Evolutionary conservation across 2,113 vertebrate genomes (phyloP).

Genomic region (Anser cygnoides): DNA sequence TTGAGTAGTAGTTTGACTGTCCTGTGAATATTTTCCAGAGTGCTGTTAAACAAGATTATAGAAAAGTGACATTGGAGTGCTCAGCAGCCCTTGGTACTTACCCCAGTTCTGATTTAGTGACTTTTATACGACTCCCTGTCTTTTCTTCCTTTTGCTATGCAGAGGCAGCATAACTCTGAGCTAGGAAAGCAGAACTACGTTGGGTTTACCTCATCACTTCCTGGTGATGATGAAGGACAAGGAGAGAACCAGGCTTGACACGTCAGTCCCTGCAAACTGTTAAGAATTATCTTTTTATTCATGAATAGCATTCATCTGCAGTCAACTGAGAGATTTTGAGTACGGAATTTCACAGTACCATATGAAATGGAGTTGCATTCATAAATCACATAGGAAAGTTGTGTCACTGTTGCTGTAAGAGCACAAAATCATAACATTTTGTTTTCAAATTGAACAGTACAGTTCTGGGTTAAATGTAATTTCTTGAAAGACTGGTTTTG

Average conservation of each 20-base stretch:
- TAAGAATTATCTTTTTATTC: slow-evolving; percentile 1
- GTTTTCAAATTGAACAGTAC: background rate
- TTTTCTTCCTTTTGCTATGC: background rate
- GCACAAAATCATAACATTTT: background rate
- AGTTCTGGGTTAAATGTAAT: background rate
- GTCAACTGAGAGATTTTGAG: background rate
- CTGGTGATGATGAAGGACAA: background rate
- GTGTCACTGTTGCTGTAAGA: background rate
- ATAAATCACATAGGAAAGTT: background rate
- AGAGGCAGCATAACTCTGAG: background rate
- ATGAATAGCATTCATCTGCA: background rate
- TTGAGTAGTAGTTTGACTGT: background rate
- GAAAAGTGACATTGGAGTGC: background rate
- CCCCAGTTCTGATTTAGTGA: background rate
- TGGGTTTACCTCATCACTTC: background rate
- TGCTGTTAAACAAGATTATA: background rate
- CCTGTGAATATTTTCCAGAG: background rate
- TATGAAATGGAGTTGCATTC: background rate
- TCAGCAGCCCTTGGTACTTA: background rate
- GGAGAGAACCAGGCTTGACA: background rate
- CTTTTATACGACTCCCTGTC: background rate
- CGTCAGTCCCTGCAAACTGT: background rate
- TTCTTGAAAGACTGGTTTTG: background rate
- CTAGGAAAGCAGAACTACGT: slow-evolving; percentile 12
- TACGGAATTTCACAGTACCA: background rate